Conservation (phyloP, 35 echinoderm and acorn worm species). For the Heliocidaris erythrogramma region DNA sequence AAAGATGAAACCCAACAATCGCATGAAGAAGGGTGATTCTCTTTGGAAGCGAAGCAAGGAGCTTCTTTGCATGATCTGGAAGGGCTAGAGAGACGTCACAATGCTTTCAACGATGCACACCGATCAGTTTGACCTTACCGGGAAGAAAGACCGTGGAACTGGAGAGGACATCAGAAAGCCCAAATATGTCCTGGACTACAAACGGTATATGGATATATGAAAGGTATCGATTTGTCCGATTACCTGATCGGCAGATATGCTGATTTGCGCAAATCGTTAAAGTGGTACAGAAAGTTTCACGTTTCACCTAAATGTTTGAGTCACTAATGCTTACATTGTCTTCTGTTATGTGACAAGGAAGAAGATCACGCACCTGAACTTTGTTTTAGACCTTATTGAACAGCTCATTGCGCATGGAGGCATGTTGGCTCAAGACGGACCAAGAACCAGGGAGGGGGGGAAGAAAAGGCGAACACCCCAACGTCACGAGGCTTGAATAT, state of each 20-base stretch:
- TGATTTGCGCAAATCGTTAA: slow-evolving; percentile 15
- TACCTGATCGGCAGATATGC: slow-evolving; percentile 3
- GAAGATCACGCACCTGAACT: background rate
- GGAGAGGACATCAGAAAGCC: slow-evolving; percentile 36
- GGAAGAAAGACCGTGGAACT: background rate
- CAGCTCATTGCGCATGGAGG: no score
- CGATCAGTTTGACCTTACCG: background rate
- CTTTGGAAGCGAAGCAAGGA: no score
- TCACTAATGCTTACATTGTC: slow-evolving; percentile 56
- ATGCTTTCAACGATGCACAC: slow-evolving; percentile 54
- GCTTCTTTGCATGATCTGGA: no score
- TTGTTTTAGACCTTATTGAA: slow-evolving; percentile 22
- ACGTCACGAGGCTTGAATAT: background rate
- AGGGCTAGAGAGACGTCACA: no score
- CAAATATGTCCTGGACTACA: slow-evolving; percentile 22
- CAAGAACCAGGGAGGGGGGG: background rate
- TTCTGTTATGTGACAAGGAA: background rate
- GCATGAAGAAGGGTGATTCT: no score
- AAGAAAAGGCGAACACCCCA: background rate
- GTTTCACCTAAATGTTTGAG: slow-evolving; percentile 43
- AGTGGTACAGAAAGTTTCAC: slow-evolving; percentile 68
- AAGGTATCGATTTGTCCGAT: slow-evolving; percentile 53
- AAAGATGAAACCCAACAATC: no score
- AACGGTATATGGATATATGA: slow-evolving; percentile 15
- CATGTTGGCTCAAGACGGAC: no score